Conservation (phyloP, 2,888 invertebrate species). For the Luperina nickerlii region DNA sequence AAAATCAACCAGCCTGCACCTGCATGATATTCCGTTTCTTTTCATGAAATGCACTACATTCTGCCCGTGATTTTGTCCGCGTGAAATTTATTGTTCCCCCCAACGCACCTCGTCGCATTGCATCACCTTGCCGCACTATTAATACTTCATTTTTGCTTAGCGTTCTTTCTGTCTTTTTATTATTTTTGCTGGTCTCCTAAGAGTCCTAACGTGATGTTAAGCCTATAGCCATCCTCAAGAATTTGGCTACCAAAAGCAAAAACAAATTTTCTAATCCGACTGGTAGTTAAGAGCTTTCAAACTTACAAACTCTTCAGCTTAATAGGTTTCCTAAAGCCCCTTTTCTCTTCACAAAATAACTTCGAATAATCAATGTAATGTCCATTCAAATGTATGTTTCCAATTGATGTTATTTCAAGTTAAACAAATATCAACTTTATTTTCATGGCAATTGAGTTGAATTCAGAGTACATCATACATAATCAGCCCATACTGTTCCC, state of each 20-base stretch:
- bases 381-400: too few relatives aligned
- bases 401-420: too few relatives aligned
- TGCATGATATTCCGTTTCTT: background rate
- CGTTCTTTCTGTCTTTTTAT: background rate
- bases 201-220: background rate
- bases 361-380: background rate
- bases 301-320: too few relatives aligned
- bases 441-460: too few relatives aligned
- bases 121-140: background rate
- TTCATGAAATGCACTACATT: background rate
- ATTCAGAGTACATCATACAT: too few relatives aligned
- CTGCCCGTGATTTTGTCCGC: too few relatives aligned
- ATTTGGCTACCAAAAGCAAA: background rate
- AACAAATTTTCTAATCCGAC: background rate
- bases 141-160: background rate
- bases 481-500: too few relatives aligned
- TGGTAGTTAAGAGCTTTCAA: background rate
- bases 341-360: background rate
- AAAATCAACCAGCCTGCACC: background rate
- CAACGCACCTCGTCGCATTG: background rate
- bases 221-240: background rate
- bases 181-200: background rate
- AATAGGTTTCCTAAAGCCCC: background rate
- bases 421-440: too few relatives aligned
- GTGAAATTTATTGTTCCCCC: background rate